A percentile compares a stretch with the other conserved stretches of the same genome.
Evolutionary conservation across 2,113 vertebrate species (phyloP).

Genomic region (Acinonyx jubatus): DNA sequence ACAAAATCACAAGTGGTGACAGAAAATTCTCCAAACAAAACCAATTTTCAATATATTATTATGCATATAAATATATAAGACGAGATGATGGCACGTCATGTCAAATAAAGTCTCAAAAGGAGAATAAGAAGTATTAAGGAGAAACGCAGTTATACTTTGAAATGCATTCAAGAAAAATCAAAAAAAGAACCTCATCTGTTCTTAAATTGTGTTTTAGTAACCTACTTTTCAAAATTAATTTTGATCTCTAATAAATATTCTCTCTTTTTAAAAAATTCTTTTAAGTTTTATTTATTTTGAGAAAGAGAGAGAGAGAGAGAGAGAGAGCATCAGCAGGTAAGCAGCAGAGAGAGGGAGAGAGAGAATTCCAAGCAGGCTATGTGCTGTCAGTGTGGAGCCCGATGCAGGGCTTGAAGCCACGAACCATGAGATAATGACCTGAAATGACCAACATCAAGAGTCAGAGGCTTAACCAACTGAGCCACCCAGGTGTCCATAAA

Average conservation of each 20-base stretch:
- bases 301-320: too few relatives aligned
- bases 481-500: too few relatives aligned
- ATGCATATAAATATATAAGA: not conserved
- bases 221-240: conserved; percentile 55
- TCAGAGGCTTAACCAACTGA: too few relatives aligned
- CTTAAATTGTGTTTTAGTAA: not conserved
- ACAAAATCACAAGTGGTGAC: conserved; percentile 17
- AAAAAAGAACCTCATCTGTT: conserved; percentile 7
- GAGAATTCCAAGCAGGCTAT: too few relatives aligned
- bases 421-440: too few relatives aligned
- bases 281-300: too few relatives aligned
- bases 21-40: conserved; percentile 48
- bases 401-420: too few relatives aligned
- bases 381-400: too few relatives aligned
- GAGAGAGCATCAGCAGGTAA: too few relatives aligned
- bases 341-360: too few relatives aligned
- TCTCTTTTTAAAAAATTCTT: conserved; percentile 13
- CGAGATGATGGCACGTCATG: not conserved
- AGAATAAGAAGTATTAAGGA: not conserved
- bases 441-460: too few relatives aligned
- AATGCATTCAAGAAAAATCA: not conserved
- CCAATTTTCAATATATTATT: conserved; percentile 21
- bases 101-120: conserved; percentile 24
- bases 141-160: not conserved
- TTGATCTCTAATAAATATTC: conserved; percentile 54